Percentiles rank a stretch among this genome's conserved stretches.
These are phyloP conservation scores for Malthinus flaveolus DNA, from an alignment of 2,888 invertebrate genomes.

Conservation along the genomic window DNA sequence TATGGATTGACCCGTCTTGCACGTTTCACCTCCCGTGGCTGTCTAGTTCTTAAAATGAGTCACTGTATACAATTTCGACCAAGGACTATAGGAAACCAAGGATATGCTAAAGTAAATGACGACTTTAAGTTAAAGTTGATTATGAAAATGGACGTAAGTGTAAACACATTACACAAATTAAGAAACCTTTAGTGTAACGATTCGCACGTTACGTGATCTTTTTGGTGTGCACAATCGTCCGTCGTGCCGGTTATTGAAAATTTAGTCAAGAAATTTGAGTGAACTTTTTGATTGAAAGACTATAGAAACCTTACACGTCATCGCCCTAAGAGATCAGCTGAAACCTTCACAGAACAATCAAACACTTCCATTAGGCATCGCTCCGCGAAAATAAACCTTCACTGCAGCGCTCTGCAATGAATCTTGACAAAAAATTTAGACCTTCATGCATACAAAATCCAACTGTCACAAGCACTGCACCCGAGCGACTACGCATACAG, in stretches of 20 bases:
- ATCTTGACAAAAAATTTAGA: neutral
- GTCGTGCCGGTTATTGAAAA: slow-evolving; percentile 5
- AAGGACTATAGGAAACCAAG: too few relatives aligned
- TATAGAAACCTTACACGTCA: neutral
- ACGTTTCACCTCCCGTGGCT: too few relatives aligned
- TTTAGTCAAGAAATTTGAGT: slow-evolving; percentile 8
- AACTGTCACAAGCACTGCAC: neutral
- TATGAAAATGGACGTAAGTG: too few relatives aligned
- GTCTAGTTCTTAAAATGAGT: too few relatives aligned
- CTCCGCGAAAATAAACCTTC: neutral
- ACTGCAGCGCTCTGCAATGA: neutral
- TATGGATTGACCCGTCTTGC: too few relatives aligned
- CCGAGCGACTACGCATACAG: neutral
- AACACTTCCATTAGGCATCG: neutral
- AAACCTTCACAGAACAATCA: neutral
- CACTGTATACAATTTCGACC: too few relatives aligned
- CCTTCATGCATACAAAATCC: neutral
- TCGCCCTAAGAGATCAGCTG: neutral
- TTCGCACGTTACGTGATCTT: neutral
- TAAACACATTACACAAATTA: neutral
- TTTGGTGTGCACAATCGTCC: neutral
- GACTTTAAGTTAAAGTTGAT: too few relatives aligned
- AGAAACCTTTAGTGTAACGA: neutral
- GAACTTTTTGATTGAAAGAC: slow-evolving; percentile 5
- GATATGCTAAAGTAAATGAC: too few relatives aligned